These are phyloP conservation scores for Trichopoda pennipes DNA, from an alignment of 2,888 invertebrate species.

Conservation along the genomic window DNA sequence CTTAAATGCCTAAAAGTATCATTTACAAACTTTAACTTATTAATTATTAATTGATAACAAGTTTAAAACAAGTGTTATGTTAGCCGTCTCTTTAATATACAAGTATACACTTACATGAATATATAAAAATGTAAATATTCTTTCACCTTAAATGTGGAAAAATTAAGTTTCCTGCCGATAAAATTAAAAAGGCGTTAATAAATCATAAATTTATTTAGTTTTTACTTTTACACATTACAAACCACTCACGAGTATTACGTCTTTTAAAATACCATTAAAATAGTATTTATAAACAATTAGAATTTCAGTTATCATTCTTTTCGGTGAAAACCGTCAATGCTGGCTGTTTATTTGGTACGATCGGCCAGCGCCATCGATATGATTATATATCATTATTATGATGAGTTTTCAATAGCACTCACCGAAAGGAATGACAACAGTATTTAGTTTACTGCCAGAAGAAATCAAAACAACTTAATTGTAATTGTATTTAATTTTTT, in stretches of 20 bases:
- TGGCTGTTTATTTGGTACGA: too few species aligned
- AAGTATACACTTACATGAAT: too few species aligned
- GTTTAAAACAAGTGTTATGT: not conserved
- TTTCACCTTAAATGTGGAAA: not conserved
- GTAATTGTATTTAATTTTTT: too few species aligned
- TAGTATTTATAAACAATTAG: too few species aligned
- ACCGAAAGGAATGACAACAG: too few species aligned
- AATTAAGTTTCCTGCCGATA: not conserved
- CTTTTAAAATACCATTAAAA: not conserved
- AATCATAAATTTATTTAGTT: constrained; percentile 16
- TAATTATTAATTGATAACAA: not conserved
- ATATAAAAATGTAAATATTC: not conserved
- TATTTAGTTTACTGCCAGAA: too few species aligned
- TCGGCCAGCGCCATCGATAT: too few species aligned
- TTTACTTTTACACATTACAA: not conserved
- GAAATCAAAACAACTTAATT: too few species aligned
- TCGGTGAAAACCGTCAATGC: too few species aligned
- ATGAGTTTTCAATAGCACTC: too few species aligned
- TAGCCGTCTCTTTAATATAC: not conserved
- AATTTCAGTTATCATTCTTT: too few species aligned
- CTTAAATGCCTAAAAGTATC: not conserved
- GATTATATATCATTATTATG: too few species aligned
- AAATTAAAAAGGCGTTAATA: constrained; percentile 48
- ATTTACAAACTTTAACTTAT: not conserved
- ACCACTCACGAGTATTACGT: not conserved